A percentile compares a stretch with the other conserved stretches of the same genome.
phyloP scores from a whole-genome alignment of 1,140 invertebrate genomes.

The Colletes gigas region DNA sequence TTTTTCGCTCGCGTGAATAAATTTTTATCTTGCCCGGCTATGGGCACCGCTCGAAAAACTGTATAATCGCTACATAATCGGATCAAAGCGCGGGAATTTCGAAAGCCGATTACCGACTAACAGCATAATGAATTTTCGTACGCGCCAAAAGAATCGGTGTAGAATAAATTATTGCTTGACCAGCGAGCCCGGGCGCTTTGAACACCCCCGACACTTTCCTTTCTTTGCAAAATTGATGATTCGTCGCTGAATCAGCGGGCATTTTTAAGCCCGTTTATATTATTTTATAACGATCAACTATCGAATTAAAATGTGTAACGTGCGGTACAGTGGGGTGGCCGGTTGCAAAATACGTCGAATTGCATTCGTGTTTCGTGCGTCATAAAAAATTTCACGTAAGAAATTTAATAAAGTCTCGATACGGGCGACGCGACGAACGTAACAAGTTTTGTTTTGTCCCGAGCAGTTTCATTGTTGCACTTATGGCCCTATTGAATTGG shows the following conservation, averaged over 20 bases:
- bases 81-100: slow-evolving; percentile 38
- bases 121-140: slow-evolving; percentile 48
- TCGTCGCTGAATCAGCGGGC: no score
- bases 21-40: slow-evolving; percentile 28
- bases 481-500: slow-evolving; percentile 10
- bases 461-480: slow-evolving; percentile 17
- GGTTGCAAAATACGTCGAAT: no score
- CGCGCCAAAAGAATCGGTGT: slow-evolving; percentile 34
- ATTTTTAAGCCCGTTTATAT: no score
- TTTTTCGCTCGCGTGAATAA: background rate
- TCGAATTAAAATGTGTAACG: no score
- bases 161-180: slow-evolving; percentile 35
- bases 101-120: slow-evolving; percentile 49
- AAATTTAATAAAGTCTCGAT: slow-evolving; percentile 10
- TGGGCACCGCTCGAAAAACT: slow-evolving; percentile 6
- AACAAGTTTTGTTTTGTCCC: background rate
- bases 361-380: no score
- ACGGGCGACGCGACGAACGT: background rate
- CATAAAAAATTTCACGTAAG: slow-evolving; percentile 8
- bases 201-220: background rate
- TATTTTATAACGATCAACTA: no score
- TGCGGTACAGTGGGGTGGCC: no score
- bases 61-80: slow-evolving; percentile 46
- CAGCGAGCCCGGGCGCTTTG: background rate
- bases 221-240: background rate